Percentiles rank a stretch among this genome's conserved stretches.
Evolutionary conservation across 1,140 invertebrate species (phyloP).

Genomic region (Caenorhabditis briggsae): DNA sequence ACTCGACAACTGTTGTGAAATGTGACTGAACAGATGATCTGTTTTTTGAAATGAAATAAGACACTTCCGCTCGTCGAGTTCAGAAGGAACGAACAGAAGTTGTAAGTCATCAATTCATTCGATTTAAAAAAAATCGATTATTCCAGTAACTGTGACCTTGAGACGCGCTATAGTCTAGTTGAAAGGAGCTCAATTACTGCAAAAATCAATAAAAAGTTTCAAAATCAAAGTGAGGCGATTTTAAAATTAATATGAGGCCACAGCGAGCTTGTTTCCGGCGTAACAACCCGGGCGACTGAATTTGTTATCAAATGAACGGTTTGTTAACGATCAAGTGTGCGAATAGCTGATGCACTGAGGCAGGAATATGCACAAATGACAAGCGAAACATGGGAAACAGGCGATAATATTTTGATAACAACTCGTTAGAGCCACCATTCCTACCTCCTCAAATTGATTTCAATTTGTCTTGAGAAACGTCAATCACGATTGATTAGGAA

Average conservation of each 20-base stretch:
- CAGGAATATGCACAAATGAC: background rate
- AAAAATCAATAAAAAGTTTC: too few species aligned
- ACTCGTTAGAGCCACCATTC: background rate
- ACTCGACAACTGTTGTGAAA: constrained; percentile 40
- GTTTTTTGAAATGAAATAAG: background rate
- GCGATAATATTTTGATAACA: constrained; percentile 36
- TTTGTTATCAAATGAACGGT: constrained; percentile 41
- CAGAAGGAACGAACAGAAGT: too few species aligned
- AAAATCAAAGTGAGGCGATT: too few species aligned
- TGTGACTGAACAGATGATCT: constrained; percentile 46
- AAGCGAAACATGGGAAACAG: constrained; percentile 4
- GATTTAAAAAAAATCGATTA: too few species aligned
- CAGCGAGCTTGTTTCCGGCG: background rate
- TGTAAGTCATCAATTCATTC: too few species aligned
- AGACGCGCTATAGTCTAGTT: too few species aligned
- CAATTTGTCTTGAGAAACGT: too few species aligned
- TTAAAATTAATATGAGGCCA: too few species aligned
- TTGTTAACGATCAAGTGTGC: background rate
- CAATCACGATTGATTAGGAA: background rate
- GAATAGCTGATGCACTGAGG: background rate
- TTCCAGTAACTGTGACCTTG: too few species aligned
- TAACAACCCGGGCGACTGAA: background rate
- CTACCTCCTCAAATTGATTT: background rate
- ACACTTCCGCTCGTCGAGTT: too few species aligned
- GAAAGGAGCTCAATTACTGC: too few species aligned